These are phyloP conservation scores for Malurus elegans DNA, from an alignment of 2,113 vertebrate species.

Conservation along the genomic window DNA sequence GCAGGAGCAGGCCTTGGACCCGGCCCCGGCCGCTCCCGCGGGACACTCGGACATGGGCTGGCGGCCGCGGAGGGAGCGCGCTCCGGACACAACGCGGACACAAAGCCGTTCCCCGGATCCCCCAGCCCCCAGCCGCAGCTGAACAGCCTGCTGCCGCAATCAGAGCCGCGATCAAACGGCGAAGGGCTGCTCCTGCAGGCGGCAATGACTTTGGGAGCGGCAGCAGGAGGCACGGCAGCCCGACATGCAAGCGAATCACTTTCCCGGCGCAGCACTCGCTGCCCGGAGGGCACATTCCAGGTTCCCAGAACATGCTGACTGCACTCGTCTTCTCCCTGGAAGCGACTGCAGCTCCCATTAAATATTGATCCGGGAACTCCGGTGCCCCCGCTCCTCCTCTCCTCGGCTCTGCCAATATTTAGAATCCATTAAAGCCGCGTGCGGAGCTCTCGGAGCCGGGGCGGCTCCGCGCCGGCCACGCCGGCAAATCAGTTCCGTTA, in stretches of 20 bases:
- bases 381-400: background rate
- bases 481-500: background rate
- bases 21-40: background rate
- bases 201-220: background rate
- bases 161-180: too few relatives aligned
- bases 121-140: rapidly evolving
- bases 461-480: background rate
- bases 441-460: background rate
- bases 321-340: background rate
- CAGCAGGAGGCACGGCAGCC: background rate
- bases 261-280: background rate
- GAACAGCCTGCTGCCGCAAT: background rate
- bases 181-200: too few relatives aligned
- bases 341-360: background rate
- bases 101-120: background rate
- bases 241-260: background rate
- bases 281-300: background rate
- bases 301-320: background rate
- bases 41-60: background rate
- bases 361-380: constrained; percentile 51
- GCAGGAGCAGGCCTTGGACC: background rate
- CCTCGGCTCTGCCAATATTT: background rate
- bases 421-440: background rate
- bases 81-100: too few relatives aligned
- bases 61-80: background rate